Conservation (phyloP, 2,888 invertebrate species). For the Mythimna ferrago region DNA sequence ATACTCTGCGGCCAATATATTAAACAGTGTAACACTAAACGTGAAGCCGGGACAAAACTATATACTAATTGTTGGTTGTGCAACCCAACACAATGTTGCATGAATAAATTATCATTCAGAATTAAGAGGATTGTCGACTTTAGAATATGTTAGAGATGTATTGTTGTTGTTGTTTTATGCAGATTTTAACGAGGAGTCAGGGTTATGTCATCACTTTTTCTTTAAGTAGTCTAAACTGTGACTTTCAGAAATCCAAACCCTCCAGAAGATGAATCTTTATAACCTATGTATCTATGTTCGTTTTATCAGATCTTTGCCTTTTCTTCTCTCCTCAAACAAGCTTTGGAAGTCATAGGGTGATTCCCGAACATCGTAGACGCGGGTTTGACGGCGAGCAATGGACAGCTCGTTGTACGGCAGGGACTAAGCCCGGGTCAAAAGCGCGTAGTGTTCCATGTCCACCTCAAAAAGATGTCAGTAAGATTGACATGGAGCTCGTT, state of each 20-base stretch:
- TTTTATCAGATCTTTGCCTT: too few species aligned
- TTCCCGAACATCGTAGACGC: too few species aligned
- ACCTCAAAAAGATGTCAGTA: too few species aligned
- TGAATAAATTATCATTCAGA: slow-evolving; percentile 79
- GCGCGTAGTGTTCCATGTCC: too few species aligned
- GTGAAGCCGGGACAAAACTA: slow-evolving; percentile 70
- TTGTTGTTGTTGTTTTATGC: slow-evolving; percentile 14
- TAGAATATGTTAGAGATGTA: slow-evolving; percentile 52
- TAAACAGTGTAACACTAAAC: slow-evolving; percentile 66
- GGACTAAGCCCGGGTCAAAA: too few species aligned
- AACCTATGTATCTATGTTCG: too few species aligned
- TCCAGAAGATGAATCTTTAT: too few species aligned
- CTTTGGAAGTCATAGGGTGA: too few species aligned
- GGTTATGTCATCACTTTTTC: background rate
- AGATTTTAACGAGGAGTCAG: slow-evolving; percentile 2
- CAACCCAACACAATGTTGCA: slow-evolving; percentile 72
- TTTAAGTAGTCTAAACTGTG: background rate
- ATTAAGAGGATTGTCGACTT: slow-evolving; percentile 62
- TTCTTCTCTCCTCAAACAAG: too few species aligned
- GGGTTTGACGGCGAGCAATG: too few species aligned
- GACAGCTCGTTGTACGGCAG: too few species aligned
- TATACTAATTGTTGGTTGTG: slow-evolving; percentile 80
- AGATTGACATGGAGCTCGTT: too few species aligned
- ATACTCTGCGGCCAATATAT: slow-evolving; percentile 64
- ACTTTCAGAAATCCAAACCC: background rate